Evolutionary conservation across 2,888 invertebrate genomes (phyloP), one percentile per base, ranked within the genome.

Genomic region (Rotaria sp.): DNA sequence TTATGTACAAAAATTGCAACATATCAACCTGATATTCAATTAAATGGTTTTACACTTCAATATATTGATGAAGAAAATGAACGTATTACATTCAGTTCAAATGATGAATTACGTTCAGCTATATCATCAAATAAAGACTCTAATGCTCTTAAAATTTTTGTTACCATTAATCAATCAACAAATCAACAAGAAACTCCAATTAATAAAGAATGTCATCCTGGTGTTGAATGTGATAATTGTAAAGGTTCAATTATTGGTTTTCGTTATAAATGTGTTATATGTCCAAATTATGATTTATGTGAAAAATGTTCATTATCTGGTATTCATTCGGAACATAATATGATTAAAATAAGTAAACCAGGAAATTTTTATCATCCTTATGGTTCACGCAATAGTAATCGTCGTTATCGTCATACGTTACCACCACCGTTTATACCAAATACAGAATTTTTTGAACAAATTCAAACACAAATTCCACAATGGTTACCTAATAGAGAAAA

Each of bases 391-490:
- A 7, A 11, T n/a, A 45, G 45, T 80, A 10, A 8, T 80, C 80
- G 80, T 80, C 80, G 80, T n/a, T n/a, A 45, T n/a, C 80, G 80
- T 45, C 80, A 24, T 0, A 5, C 21, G 8, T 15, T 35, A 67
- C 15, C 80, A 45, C 45, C 80, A 45, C 80, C 80, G n/a, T 80
- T 80, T 26, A 10, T 45, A n/a, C 45, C 80, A 3, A 45, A 80
- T 80, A 4, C 38, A 10, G 13, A n/a, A 13, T 80, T 80, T 45
- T 1, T 80, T 15, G 80, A 80, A n/a, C 80, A 80, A 26, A 80
- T 80, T 13, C 80, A 80, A 80, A n/a, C 41, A n/a, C 80, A 80
- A 80, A 45, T 80, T n/a, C 80, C 80, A n/a, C 80, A 80, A 80
- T 80, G 80, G 80, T 45, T 80, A 80, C 80, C 80, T 1, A 80